A percentile compares a stretch with the other conserved stretches of the same genome.
These are phyloP conservation scores for human (Homo sapiens) DNA, from an alignment of 2,113 vertebrate genomes.

Conservation along the genomic window DNA sequence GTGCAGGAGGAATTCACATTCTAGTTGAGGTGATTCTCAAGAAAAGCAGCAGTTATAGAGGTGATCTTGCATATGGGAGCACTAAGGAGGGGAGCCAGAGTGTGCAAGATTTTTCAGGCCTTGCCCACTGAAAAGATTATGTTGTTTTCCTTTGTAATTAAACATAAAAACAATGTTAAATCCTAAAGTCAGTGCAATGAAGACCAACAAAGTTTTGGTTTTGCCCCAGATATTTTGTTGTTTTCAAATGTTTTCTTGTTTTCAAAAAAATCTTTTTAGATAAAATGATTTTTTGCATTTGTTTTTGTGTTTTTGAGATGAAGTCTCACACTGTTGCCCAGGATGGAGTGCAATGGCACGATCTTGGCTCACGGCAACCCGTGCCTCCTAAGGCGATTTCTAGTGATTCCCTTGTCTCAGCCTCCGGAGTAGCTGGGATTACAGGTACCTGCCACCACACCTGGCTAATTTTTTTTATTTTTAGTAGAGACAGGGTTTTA, in stretches of 20 bases:
- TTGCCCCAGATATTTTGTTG: neutral
- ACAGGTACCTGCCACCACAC: no score
- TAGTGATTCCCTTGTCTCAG: no score
- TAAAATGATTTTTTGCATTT: neutral
- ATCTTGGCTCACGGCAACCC: no score
- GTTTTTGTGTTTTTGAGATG: no score
- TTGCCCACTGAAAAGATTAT: neutral
- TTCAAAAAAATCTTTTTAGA: neutral
- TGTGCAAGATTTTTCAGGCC: neutral
- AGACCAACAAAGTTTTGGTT: neutral
- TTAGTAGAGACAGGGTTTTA: no score
- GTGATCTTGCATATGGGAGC: neutral
- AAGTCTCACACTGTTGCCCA: no score
- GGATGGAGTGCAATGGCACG: no score
- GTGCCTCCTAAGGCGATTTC: no score
- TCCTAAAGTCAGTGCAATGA: neutral
- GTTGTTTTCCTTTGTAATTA: neutral
- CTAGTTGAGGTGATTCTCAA: neutral
- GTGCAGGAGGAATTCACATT: constrained; percentile 21
- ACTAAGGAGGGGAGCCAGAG: neutral
- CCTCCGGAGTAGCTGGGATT: no score
- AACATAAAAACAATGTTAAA: constrained; percentile 12
- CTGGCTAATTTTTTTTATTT: no score
- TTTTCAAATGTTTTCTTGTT: neutral
- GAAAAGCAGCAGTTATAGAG: neutral